A percentile compares a stretch with the other conserved stretches of the same genome.
Evolutionary conservation across 2,113 vertebrate genomes (phyloP).

Genomic region (Paramisgurnus dabryanus): DNA sequence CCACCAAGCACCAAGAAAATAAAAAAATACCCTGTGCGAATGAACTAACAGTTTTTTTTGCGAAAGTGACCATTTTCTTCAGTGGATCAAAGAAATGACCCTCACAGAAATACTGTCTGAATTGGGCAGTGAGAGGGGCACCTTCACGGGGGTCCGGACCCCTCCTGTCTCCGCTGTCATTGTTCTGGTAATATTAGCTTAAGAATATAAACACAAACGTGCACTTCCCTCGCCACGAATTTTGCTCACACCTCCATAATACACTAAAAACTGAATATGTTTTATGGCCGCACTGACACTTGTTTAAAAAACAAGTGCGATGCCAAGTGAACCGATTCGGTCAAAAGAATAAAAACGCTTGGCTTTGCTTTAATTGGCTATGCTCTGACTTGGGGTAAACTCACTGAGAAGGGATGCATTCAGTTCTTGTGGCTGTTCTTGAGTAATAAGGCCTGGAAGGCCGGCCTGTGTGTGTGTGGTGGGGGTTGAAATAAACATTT

Average conservation of each 20-base stretch:
- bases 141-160: conserved; percentile 1
- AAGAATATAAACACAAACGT: conserved; percentile 34
- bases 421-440: conserved; percentile 39
- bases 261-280: not conserved
- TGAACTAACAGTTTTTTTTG: conserved; percentile 58
- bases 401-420: conserved; percentile 42
- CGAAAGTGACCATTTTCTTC: conserved; percentile 72
- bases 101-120: conserved; percentile 64
- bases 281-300: not conserved
- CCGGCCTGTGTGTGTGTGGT: conserved; percentile 11
- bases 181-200: conserved; percentile 26
- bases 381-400: conserved; percentile 8
- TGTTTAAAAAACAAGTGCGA: conserved; percentile 17
- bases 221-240: not conserved
- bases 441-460: conserved; percentile 33
- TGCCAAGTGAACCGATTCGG: not conserved
- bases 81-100: conserved; percentile 65
- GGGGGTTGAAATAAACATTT: conserved; percentile 79
- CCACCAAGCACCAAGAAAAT: conserved; percentile 76
- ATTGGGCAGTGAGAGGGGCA: conserved; percentile 31
- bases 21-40: conserved; percentile 63
- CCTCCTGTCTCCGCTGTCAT: not conserved
- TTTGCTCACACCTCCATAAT: too few relatives aligned
- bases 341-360: conserved; percentile 10
- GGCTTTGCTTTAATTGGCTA: conserved; percentile 10